Base-by-base conservation (phyloP, 2,113 vertebrate genomes). In the Cepphus grylle region DNA sequence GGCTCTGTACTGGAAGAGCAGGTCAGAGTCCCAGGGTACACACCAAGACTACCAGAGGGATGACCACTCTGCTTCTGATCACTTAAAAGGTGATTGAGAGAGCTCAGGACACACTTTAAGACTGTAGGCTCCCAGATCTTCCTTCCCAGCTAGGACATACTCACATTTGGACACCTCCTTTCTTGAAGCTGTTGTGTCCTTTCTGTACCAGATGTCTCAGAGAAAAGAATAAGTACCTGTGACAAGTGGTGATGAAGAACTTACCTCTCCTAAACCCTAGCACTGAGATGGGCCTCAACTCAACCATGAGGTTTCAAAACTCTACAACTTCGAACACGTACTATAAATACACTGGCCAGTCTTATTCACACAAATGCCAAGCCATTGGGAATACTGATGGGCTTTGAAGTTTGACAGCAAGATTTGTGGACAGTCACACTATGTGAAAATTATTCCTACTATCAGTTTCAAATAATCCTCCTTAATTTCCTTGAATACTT, bases 321-420 rank as follows among this genome's bases (percentile, higher is more conserved):
- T 73, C 50, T 50, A 20, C 53, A 88, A 30, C 71, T 94, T 93
- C 36, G 63, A 96, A 63, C 18, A 63, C 0, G 0, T 56, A 36
- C 70, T 91, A 72, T 90, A 96, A 91, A 91, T 93, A 91, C 19
- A 81, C 36, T 22, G 36, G 11, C 26, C 63, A 89, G 65, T 65
- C 84, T 87, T 85, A 89, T 17, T 96, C 89, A 89, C 84, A 90
- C 43, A 92, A 76, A 93, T 50, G 61, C 56, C 73, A 89, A 76
- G 43, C 43, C 91, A 69, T 76, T 72, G 78, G 91, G 86, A 96
- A 91, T 82, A 91, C 3, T 78, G 38, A 53, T 91, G 89, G 84
- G 61, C 81, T 97, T 94, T 79, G 56, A 90, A 94, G 53, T 66
- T 81, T 86, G 63, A 92, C 63, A 78, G 95, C 45, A 96, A 81